Conservation (phyloP, 2,797 vertebrate genomes). For the Philypnodon macrostomus region DNA sequence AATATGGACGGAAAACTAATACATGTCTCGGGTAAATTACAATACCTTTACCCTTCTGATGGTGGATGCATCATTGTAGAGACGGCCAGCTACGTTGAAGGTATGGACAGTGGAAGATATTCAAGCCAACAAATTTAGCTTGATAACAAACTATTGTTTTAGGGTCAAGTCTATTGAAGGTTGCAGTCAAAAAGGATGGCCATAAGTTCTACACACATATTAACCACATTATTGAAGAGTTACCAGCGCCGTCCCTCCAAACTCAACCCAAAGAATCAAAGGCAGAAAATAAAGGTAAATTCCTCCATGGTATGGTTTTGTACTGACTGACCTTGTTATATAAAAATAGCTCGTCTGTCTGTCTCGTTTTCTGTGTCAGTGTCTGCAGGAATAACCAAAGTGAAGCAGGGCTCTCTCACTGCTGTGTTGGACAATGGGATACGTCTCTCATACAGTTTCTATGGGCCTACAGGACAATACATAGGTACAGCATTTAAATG, state of each 20-base stretch:
- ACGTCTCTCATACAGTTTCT: conserved; percentile 85
- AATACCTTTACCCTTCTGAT: conserved; percentile 83
- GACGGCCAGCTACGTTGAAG: conserved; percentile 78
- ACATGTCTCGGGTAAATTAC: conserved; percentile 77
- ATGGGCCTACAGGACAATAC: conserved; percentile 65
- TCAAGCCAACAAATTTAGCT: too few relatives aligned
- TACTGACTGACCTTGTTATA: background rate
- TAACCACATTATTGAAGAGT: conserved; percentile 61
- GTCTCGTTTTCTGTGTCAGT: conserved; percentile 24
- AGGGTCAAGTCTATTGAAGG: conserved; percentile 83
- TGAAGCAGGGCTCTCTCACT: conserved; percentile 84
- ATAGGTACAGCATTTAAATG: conserved; percentile 35
- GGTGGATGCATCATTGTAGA: conserved; percentile 87
- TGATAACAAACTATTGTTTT: too few relatives aligned
- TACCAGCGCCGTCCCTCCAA: background rate
- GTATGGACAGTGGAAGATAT: conserved; percentile 58
- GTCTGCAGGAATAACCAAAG: conserved; percentile 41
- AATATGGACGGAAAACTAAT: conserved; percentile 78
- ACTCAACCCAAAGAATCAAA: conserved; percentile 5
- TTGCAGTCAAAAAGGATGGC: conserved; percentile 84
- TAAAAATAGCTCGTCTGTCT: conserved; percentile 6
- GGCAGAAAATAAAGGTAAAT: conserved; percentile 38
- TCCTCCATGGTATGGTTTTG: too few relatives aligned
- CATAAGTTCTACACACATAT: conserved; percentile 88
- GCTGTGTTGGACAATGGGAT: conserved; percentile 85